Conservation (phyloP, 2,888 invertebrate species). For the Maniola hyperantus region DNA sequence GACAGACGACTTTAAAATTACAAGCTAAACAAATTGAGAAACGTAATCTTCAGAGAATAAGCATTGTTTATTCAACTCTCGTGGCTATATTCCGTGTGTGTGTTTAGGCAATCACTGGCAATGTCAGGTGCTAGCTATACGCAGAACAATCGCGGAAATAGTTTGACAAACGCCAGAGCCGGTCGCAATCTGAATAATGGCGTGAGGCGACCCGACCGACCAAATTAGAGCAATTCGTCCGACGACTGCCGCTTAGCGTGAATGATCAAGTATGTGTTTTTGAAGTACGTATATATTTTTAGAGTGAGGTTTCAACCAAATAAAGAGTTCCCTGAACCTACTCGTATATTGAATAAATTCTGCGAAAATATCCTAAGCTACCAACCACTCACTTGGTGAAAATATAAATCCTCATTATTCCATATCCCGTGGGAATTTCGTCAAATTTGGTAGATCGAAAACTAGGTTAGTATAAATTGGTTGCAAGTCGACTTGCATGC, state of each 20-base stretch:
- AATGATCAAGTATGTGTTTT: slow-evolving; percentile 28
- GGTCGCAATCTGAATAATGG: slow-evolving; percentile 42
- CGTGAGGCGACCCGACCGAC: slow-evolving; percentile 34
- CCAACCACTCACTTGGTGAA: no score
- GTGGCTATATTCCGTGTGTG: no score
- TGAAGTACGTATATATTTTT: not conserved
- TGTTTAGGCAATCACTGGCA: not conserved
- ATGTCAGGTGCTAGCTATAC: not conserved
- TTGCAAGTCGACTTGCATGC: no score
- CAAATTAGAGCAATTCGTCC: slow-evolving; percentile 45
- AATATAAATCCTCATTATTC: no score
- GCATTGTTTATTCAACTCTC: no score
- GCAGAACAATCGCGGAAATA: slow-evolving; percentile 38
- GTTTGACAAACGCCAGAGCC: slow-evolving; percentile 47
- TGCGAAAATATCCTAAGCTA: no score
- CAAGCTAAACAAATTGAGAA: not conserved
- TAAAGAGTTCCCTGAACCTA: no score
- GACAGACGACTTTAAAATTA: no score
- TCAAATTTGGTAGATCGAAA: no score
- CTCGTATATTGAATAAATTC: no score
- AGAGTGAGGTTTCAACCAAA: not conserved
- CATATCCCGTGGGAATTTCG: no score
- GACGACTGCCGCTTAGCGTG: slow-evolving; percentile 28
- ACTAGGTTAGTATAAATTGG: no score
- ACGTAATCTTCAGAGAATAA: not conserved